phyloP scores from a whole-genome alignment of 2,888 invertebrate species.

The Agrochola litura region DNA sequence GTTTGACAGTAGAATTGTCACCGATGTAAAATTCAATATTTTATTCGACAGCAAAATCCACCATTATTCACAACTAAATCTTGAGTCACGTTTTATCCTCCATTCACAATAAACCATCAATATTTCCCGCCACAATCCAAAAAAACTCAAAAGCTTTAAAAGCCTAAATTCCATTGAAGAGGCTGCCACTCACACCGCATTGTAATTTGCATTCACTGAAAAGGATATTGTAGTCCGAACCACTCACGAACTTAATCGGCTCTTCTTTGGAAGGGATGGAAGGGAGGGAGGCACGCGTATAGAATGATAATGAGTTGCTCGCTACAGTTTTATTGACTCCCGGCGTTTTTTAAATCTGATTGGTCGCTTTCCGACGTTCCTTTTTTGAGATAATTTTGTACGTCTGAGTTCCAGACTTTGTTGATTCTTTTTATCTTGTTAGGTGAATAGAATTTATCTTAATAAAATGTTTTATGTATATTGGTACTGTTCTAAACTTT shows the following conservation, averaged over 20 bases:
- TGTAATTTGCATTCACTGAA: conserved; percentile 69
- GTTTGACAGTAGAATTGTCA: too few species aligned
- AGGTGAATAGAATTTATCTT: conserved; percentile 38
- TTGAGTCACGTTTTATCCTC: conserved; percentile 6
- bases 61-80: conserved; percentile 2
- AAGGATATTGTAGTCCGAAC: conserved; percentile 70
- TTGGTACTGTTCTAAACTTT: conserved; percentile 22
- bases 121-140: conserved; percentile 31
- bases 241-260: conserved; percentile 76
- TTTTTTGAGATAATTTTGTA: conserved; percentile 50
- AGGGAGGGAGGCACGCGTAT: conserved; percentile 46
- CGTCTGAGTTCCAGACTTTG: conserved; percentile 48
- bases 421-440: conserved; percentile 52
- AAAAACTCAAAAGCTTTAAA: conserved; percentile 51
- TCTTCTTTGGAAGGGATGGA: conserved; percentile 42
- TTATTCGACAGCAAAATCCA: neutral
- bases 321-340: conserved; percentile 77
- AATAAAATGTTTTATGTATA: conserved; percentile 43
- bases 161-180: conserved; percentile 48
- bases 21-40: neutral
- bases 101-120: conserved; percentile 22
- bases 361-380: conserved; percentile 59
- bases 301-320: conserved; percentile 68
- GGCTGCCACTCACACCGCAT: conserved; percentile 63
- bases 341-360: conserved; percentile 77